These are phyloP conservation scores for Anneissia japonica DNA, from an alignment of 35 echinoderm and acorn worm species.

Conservation along the genomic window DNA sequence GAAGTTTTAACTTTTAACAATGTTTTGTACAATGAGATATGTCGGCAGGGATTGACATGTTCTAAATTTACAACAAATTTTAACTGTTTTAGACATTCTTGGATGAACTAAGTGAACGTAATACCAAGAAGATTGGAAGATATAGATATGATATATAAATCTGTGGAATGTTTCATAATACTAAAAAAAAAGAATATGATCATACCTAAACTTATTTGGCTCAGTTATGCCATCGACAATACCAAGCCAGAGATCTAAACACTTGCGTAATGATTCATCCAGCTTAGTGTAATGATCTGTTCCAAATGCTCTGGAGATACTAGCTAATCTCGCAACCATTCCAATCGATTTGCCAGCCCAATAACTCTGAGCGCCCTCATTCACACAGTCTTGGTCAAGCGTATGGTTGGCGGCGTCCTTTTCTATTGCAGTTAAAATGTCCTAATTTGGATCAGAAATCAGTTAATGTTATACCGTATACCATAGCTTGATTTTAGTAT, in stretches of 20 bases:
- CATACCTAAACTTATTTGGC: constrained; percentile 61
- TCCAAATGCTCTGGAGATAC: constrained; percentile 69
- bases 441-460: constrained; percentile 9
- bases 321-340: constrained; percentile 77
- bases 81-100: too few relatives aligned
- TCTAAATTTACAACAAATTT: too few relatives aligned
- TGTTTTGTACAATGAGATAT: too few relatives aligned
- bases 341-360: constrained; percentile 77
- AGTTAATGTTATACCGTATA: too few relatives aligned
- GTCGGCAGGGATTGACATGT: too few relatives aligned
- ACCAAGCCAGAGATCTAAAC: constrained; percentile 70
- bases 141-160: too few relatives aligned
- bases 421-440: constrained; percentile 54
- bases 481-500: too few relatives aligned
- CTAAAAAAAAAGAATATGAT: neutral
- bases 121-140: too few relatives aligned
- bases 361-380: constrained; percentile 65
- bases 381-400: constrained; percentile 52
- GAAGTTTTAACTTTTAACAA: too few relatives aligned
- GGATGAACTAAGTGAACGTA: too few relatives aligned
- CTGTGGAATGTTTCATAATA: too few relatives aligned
- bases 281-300: constrained; percentile 72
- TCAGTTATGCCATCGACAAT: constrained; percentile 40
- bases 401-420: constrained; percentile 63
- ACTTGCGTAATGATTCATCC: constrained; percentile 46